These are phyloP conservation scores for Tenthredo distinguenda DNA, from an alignment of 2,888 invertebrate species.

Conservation along the genomic window DNA sequence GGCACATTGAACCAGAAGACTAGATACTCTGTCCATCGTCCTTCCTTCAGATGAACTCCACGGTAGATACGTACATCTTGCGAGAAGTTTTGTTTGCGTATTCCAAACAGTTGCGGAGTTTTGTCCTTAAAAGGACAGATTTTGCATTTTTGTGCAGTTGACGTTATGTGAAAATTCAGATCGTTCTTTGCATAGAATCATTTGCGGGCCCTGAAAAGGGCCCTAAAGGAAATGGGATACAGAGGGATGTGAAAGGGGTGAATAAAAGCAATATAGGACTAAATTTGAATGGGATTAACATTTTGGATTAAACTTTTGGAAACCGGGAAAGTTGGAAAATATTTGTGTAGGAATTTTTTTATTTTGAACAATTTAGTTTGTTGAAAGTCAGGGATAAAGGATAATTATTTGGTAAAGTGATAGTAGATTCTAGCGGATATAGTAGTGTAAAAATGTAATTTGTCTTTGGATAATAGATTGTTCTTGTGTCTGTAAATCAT, in stretches of 20 bases:
- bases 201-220: conserved; percentile 74
- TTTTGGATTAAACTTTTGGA: neutral
- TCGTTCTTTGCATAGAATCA: conserved; percentile 61
- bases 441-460: conserved; percentile 38
- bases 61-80: neutral
- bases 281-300: conserved; percentile 45
- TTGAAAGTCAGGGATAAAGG: conserved; percentile 21
- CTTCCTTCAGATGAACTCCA: conserved; percentile 4
- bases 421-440: conserved; percentile 29
- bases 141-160: conserved; percentile 56
- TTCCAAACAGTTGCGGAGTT: conserved; percentile 24
- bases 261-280: conserved; percentile 52
- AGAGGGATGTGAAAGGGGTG: conserved; percentile 54
- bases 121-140: conserved; percentile 60
- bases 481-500: conserved; percentile 35
- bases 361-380: conserved; percentile 18
- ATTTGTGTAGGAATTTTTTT: conserved; percentile 7
- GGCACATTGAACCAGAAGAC: conserved; percentile 5
- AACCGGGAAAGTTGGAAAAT: conserved; percentile 1
- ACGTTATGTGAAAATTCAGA: conserved; percentile 54
- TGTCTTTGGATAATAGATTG: conserved; percentile 41
- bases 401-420: conserved; percentile 34
- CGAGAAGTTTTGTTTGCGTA: neutral
- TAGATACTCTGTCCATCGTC: neutral
- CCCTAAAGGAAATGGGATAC: conserved; percentile 67